These are phyloP conservation scores for Atrichornis clamosus DNA, from an alignment of 2,113 vertebrate species.

Conservation along the genomic window DNA sequence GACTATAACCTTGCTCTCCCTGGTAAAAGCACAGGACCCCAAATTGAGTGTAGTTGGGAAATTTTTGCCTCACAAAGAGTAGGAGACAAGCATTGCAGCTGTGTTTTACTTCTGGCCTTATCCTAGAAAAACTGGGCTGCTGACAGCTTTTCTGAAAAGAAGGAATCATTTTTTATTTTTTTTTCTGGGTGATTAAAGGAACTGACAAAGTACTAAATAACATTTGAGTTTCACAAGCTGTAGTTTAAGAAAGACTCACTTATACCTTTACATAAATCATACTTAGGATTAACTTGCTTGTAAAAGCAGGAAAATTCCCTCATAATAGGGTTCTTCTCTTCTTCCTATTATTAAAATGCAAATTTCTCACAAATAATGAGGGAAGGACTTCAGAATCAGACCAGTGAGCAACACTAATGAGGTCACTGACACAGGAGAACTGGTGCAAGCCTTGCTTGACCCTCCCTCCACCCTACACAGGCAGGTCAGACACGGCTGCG, in stretches of 20 bases:
- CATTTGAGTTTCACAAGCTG: not conserved
- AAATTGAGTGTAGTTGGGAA: not conserved
- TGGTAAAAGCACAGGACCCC: not conserved
- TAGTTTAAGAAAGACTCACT: not conserved
- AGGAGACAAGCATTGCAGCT: not conserved
- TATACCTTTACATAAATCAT: not conserved
- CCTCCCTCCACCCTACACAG: rapidly evolving
- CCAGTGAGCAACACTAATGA: not conserved
- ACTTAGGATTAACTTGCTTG: not conserved
- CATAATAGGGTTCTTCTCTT: not conserved
- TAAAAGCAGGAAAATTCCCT: not conserved
- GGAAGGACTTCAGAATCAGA: not conserved
- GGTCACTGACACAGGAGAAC: rapidly evolving
- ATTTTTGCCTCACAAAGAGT: not conserved
- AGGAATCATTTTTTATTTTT: not conserved
- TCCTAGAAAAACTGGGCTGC: not conserved
- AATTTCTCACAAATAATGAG: not conserved
- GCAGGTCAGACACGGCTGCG: not conserved
- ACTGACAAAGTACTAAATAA: not conserved
- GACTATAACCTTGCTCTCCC: not conserved
- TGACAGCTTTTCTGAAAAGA: not conserved
- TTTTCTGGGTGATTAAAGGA: not conserved
- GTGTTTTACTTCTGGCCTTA: not conserved
- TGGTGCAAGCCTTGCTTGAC: not conserved
- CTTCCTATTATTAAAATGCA: not conserved